Evolutionary conservation across 2,888 invertebrate genomes (phyloP).

Genomic region (Zygothrica quintamaculata): DNA sequence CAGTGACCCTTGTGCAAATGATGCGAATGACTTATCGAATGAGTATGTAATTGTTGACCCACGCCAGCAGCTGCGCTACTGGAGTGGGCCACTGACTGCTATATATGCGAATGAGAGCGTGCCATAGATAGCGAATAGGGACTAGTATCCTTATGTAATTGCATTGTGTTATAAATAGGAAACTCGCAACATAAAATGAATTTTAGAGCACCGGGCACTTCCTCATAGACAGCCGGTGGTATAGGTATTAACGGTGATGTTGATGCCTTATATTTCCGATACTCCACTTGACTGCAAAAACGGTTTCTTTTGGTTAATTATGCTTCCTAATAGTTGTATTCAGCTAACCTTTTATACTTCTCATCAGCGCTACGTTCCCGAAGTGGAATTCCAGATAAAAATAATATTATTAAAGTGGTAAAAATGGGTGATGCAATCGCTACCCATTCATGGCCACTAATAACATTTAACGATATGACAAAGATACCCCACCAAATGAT

Average conservation of each 20-base stretch:
- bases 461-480: slow-evolving; percentile 93
- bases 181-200: slow-evolving; percentile 94
- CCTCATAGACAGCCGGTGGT: slow-evolving; percentile 94
- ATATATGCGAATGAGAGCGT: slow-evolving; percentile 84
- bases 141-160: slow-evolving; percentile 85
- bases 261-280: slow-evolving; percentile 93
- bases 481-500: slow-evolving; percentile 97
- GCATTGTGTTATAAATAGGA: slow-evolving; percentile 92
- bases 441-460: slow-evolving; percentile 93
- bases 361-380: slow-evolving; percentile 95
- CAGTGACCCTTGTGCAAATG: slow-evolving; percentile 79
- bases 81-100: slow-evolving; percentile 84
- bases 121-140: slow-evolving; percentile 84
- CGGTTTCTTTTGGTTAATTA: not conserved
- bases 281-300: slow-evolving; percentile 89
- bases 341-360: slow-evolving; percentile 92
- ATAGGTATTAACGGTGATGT: slow-evolving; percentile 96
- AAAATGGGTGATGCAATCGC: slow-evolving; percentile 93
- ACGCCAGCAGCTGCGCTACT: slow-evolving; percentile 79
- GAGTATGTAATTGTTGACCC: slow-evolving; percentile 59
- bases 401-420: slow-evolving; percentile 93
- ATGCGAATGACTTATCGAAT: slow-evolving; percentile 56
- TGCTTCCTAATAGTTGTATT: not conserved
- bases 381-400: slow-evolving; percentile 95
- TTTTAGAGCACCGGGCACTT: slow-evolving; percentile 93